These are phyloP conservation scores for Pissodes strobi DNA, from an alignment of 1,140 invertebrate species.

Conservation along the genomic window DNA sequence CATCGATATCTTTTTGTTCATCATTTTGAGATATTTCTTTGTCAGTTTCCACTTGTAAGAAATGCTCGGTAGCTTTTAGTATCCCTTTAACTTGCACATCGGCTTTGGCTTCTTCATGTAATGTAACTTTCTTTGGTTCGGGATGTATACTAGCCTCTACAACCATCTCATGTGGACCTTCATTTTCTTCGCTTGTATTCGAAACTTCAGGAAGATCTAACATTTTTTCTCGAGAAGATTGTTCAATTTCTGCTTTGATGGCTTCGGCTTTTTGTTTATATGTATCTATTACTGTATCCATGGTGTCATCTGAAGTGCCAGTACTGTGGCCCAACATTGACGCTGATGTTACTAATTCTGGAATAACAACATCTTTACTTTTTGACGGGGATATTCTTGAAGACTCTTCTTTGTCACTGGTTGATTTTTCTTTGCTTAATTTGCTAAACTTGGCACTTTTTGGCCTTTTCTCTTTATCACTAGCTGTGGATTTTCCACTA, in stretches of 20 bases:
- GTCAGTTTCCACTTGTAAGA: conserved; percentile 10
- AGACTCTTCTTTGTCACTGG: not conserved
- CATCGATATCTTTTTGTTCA: conserved; percentile 18
- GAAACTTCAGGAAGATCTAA: conserved; percentile 25
- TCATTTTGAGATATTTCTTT: conserved; percentile 26
- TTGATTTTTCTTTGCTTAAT: conserved; percentile 19
- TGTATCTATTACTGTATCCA: conserved; percentile 36
- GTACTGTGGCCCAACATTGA: conserved; percentile 30
- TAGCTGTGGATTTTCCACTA: conserved; percentile 11
- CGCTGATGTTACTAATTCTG: not conserved
- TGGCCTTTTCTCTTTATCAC: conserved; percentile 43
- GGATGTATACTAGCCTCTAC: conserved; percentile 42
- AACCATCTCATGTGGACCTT: conserved; percentile 33
- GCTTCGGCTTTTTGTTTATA: conserved; percentile 27
- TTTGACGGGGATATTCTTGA: not conserved
- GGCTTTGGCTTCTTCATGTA: conserved; percentile 9
- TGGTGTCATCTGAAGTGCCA: conserved; percentile 34
- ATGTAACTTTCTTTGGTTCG: conserved; percentile 35
- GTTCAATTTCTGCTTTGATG: conserved; percentile 10
- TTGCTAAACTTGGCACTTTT: conserved; percentile 47
- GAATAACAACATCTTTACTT: not conserved
- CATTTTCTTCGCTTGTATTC: conserved; percentile 44
- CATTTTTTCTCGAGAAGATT: conserved; percentile 1
- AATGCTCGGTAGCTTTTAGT: not conserved
- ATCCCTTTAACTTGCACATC: conserved; percentile 7